A percentile compares a stretch with the other conserved stretches of the same genome.
These are phyloP conservation scores for Vespertilio murinus DNA, from an alignment of 2,797 vertebrate genomes.

Conservation along the genomic window DNA sequence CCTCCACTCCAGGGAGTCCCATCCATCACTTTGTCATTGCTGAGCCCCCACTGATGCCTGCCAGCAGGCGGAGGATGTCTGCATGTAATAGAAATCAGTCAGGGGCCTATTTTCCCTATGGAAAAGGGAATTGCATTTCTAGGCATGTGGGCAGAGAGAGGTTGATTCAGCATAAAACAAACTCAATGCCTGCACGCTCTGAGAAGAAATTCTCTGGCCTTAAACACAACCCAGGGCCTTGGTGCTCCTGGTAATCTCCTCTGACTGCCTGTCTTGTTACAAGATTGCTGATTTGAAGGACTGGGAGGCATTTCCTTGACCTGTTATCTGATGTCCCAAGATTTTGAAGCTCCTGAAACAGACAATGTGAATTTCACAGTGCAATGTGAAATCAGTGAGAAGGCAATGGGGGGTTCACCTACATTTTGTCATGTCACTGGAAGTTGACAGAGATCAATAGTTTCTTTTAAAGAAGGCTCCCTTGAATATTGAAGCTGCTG, in stretches of 20 bases:
- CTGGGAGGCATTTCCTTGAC: neutral
- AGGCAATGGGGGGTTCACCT: neutral
- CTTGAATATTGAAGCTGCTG: neutral
- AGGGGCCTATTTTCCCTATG: constrained; percentile 59
- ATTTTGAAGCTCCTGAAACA: constrained; percentile 39
- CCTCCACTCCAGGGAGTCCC: neutral
- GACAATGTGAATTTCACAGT: neutral
- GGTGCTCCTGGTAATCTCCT: constrained; percentile 2
- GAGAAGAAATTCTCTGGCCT: neutral
- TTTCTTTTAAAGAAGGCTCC: constrained; percentile 15
- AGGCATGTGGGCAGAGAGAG: constrained; percentile 69
- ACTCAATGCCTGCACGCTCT: too few species aligned
- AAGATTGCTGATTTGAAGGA: neutral
- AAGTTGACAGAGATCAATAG: constrained; percentile 53
- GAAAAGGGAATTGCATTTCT: constrained; percentile 78
- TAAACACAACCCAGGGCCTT: neutral
- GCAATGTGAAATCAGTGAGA: constrained; percentile 2
- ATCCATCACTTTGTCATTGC: neutral
- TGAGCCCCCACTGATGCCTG: neutral
- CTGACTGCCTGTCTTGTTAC: neutral
- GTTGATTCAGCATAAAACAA: constrained; percentile 67
- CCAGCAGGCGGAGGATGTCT: neutral
- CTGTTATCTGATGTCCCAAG: neutral
- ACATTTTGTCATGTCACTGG: constrained; percentile 43
- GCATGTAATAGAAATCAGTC: constrained; percentile 72